Base-by-base conservation (phyloP, 2,797 vertebrate genomes). In the Limosa lapponica region DNA sequence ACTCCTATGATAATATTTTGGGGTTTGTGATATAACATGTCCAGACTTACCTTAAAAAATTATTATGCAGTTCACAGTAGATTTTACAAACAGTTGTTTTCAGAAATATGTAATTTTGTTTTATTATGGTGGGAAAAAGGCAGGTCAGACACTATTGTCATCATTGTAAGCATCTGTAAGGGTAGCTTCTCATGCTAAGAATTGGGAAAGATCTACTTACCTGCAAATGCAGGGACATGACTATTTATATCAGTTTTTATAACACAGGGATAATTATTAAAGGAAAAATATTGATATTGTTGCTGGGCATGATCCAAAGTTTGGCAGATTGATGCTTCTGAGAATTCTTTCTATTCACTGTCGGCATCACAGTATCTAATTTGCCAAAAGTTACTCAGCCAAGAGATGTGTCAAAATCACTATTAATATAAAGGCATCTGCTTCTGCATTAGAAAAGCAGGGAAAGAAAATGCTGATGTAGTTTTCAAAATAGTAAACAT, bases 391-490 rank as follows among this genome's bases (percentile, higher is more conserved):
- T 80, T 81, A 78, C 52, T 78, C 67, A 83, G 87, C 58, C 65
- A 90, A 69, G 84, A 78, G 34, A 91, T 83, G 52, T 75, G 82
- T 84, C 85, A 93, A 81, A 89, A 74, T 84, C 77, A 41, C 71
- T 73, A 39, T 73, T 80, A 70, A 85, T 62, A 88, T 61, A 74
- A 87, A 95, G 80, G 83, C 87, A 93, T 83, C 83, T 69, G 79
- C 36, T 70, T 73, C 46, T 71, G 73, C 65, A 83, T 81, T 58
- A 77, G 52, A 72, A 82, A 51, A 89, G 72, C 46, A 82, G 36
- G 74, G 71, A 73, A 70, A 89, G 46, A 28, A 90, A 94, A 78
- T 49, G 32, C 55, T 88, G 85, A 51, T 46, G 74, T 46, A 81
- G 65, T n/a, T 88, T 89, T 75, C 23, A 32, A 71, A 78, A 74